phyloP scores from a whole-genome alignment of 1,140 invertebrate species.

The Drosophila navojoa region DNA sequence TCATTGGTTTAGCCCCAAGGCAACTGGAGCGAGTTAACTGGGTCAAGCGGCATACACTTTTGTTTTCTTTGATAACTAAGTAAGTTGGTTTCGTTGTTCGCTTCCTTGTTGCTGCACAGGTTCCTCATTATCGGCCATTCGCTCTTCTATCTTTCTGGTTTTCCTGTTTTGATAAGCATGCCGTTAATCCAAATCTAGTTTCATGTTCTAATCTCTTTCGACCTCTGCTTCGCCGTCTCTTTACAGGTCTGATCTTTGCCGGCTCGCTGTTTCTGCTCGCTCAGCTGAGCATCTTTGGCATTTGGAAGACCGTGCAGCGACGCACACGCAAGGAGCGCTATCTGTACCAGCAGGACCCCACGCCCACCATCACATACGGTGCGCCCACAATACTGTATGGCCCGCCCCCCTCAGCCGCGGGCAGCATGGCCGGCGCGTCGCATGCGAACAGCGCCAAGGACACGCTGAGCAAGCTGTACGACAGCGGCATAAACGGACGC shows the following conservation, averaged over 20 bases:
- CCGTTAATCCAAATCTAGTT: conserved; percentile 10
- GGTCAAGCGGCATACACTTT: conserved; percentile 78
- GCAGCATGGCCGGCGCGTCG: conserved; percentile 45
- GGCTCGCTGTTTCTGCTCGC: conserved; percentile 74
- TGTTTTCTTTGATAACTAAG: conserved; percentile 78
- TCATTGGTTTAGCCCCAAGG: conserved; percentile 10
- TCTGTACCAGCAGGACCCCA: conserved; percentile 76
- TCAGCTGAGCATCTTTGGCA: conserved; percentile 78
- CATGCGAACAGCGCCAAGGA: conserved; percentile 86
- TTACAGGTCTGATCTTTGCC: conserved; percentile 73
- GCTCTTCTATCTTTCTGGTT: conserved; percentile 3
- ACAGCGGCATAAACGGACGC: conserved; percentile 88
- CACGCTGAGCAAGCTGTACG: conserved; percentile 93
- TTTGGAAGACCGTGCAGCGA: conserved; percentile 86
- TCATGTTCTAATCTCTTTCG: background rate
- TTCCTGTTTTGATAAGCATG: conserved; percentile 33
- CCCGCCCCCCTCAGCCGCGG: conserved; percentile 52
- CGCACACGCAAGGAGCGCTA: conserved; percentile 89
- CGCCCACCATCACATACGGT: conserved; percentile 69
- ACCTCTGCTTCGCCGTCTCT: conserved; percentile 1
- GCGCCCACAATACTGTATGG: conserved; percentile 77
- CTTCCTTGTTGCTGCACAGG: conserved; percentile 47
- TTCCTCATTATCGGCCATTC: conserved; percentile 35
- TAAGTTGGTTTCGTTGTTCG: conserved; percentile 50
- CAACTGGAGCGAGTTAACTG: conserved; percentile 37